These are phyloP conservation scores for Drosophila infuscata DNA, from an alignment of 2,888 invertebrate genomes.

Conservation along the genomic window DNA sequence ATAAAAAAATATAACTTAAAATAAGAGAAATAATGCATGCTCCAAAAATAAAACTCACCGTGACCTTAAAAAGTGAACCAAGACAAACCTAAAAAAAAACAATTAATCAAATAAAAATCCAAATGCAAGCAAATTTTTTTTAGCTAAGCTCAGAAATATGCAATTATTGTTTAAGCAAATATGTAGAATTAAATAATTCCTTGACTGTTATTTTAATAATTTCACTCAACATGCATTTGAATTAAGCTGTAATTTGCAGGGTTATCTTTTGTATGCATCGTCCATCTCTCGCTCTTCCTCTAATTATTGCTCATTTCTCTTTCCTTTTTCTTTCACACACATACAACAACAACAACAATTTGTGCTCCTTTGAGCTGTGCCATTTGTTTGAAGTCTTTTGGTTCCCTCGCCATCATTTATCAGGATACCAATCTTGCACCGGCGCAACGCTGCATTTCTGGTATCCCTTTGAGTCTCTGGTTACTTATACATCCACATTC, in stretches of 20 bases:
- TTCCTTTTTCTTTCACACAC: neutral
- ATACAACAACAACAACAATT: neutral
- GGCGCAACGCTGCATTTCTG: constrained; percentile 2
- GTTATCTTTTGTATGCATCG: neutral
- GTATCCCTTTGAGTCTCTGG: constrained; percentile 11
- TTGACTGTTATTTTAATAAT: neutral
- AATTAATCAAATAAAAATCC: neutral
- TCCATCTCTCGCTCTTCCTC: neutral
- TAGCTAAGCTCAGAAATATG: neutral
- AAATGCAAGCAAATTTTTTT: neutral
- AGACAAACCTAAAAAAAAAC: neutral
- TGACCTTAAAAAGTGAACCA: neutral
- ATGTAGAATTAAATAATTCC: neutral
- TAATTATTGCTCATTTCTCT: neutral
- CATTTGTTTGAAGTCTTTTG: constrained; percentile 19
- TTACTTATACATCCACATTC: constrained; percentile 14
- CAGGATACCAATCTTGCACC: constrained; percentile 17
- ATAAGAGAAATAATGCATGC: neutral
- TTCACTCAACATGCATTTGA: neutral
- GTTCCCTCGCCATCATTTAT: constrained; percentile 31
- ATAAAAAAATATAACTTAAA: neutral
- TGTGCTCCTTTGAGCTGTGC: neutral
- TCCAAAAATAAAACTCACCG: neutral
- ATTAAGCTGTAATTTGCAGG: neutral
- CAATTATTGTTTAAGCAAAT: neutral